Evolutionary conservation across 2,888 invertebrate genomes (phyloP), one percentile per base, ranked within the genome.

Genomic region (Lamproptera curius): DNA sequence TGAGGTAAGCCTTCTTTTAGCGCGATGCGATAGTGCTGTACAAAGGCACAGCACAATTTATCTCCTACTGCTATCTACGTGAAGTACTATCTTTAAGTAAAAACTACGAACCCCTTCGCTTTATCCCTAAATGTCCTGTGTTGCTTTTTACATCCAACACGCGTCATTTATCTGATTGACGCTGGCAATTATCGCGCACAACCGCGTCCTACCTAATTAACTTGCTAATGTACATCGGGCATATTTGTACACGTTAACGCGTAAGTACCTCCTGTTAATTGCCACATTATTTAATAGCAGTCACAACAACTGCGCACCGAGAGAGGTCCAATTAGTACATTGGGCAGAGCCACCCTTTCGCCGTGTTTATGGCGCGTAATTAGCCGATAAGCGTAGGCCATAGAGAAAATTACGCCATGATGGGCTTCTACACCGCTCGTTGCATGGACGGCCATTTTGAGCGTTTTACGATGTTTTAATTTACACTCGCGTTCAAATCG

Each of bases 291-390:
- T 14, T 26, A 28, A 16, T 28, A n/a, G 16, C 14, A 17, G 14
- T 20, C 20, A 20, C 9, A 38, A 9, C 1, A 14, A 23, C 23
- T 20, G 20, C 4, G 20, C 20, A 10, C 28, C 9, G 9, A 10
- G 16, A 13, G 10, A 10, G 26, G 14, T 10, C 39, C 16, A 39
- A 39, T 39, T 39, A 39, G 39, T 26, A 28, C n/a, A n/a, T n/a
- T n/a, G n/a, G 4, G 23, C 10, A n/a, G 14, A 9, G 10, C 26
- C 26, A 28, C n/a, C 26, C 26, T 26, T 28, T 15, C 39, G 3
- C 14, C 11, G 26, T 26, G 3, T 15, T 39, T 14, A 39, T 28
- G 39, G 26, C 26, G 15, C 16, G 39, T 28, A 2, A 3, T 9
- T 17, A 31, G 28, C 28, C 28, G 28, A 28, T 28, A 28, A 28